phyloP scores from a whole-genome alignment of 2,113 vertebrate genomes.

The Xiphophorus hellerii region DNA sequence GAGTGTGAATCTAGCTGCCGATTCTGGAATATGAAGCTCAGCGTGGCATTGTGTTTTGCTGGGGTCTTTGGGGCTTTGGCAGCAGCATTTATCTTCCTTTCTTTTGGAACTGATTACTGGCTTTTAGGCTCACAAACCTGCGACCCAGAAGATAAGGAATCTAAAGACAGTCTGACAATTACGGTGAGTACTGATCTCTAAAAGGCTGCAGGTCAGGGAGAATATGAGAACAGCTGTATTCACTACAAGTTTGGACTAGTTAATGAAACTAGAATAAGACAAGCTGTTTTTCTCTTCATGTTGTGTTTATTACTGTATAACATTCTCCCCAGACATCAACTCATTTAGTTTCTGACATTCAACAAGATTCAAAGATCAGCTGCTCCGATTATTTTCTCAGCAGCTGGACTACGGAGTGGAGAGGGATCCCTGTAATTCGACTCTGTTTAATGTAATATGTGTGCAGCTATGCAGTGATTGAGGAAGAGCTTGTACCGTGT shows the following conservation, averaged over 20 bases:
- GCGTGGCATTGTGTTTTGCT: conserved; percentile 91
- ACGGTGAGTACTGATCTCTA: conserved; percentile 63
- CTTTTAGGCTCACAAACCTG: conserved; percentile 91
- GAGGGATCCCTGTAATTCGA: conserved; percentile 58
- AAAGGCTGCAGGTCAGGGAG: background rate
- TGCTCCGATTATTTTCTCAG: conserved; percentile 34
- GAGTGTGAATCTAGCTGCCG: conserved; percentile 10
- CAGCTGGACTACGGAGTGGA: conserved; percentile 16
- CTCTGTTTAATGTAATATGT: conserved; percentile 48
- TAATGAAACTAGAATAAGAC: too few relatives aligned
- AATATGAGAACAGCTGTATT: background rate
- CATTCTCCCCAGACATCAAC: background rate
- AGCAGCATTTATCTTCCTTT: conserved; percentile 87
- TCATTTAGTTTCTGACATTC: background rate
- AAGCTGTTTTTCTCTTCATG: background rate
- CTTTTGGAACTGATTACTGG: conserved; percentile 98
- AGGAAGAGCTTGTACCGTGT: conserved; percentile 35
- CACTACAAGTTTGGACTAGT: background rate
- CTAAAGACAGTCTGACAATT: background rate
- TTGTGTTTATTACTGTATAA: background rate
- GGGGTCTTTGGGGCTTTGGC: conserved; percentile 93
- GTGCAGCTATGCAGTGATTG: conserved; percentile 56
- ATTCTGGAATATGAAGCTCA: conserved; percentile 86
- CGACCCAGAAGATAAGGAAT: conserved; percentile 45
- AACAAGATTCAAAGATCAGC: conserved; percentile 17